phyloP scores from a whole-genome alignment of 2,113 vertebrate species.

The Stictonetta naevosa region DNA sequence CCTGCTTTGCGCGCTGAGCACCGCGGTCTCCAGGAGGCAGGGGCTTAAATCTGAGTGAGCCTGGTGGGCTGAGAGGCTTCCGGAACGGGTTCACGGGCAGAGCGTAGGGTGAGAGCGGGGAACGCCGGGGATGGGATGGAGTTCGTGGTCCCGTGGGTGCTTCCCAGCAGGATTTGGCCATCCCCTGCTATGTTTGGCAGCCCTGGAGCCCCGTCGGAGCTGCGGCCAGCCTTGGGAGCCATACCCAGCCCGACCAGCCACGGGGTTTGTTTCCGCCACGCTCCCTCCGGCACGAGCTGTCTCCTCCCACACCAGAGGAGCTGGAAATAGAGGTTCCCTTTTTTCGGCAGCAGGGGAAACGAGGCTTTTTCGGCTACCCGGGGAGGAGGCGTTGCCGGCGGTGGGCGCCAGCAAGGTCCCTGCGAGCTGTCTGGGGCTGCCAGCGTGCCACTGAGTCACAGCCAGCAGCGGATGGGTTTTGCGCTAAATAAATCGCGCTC shows the following conservation, averaged over 20 bases:
- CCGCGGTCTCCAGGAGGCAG: not conserved
- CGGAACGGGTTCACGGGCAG: not conserved
- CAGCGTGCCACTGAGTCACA: not conserved
- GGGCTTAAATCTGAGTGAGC: not conserved
- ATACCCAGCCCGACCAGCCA: accelerated
- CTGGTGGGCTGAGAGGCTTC: not conserved
- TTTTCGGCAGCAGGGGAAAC: not conserved
- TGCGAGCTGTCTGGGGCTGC: not conserved
- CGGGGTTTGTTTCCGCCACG: not conserved
- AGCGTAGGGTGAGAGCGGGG: accelerated
- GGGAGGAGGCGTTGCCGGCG: not conserved
- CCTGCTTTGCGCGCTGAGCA: not conserved
- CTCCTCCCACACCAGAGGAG: not conserved
- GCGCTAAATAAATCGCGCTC: not conserved
- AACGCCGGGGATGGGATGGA: not conserved
- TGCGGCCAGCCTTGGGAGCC: not conserved
- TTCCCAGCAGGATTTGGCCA: not conserved
- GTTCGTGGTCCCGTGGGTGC: accelerated
- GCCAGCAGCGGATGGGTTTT: not conserved
- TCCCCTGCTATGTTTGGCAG: not conserved
- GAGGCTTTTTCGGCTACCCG: not conserved
- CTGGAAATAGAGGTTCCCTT: slow-evolving; percentile 11
- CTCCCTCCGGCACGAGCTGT: not conserved
- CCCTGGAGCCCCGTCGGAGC: not conserved
- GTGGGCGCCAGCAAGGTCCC: not conserved